These are phyloP conservation scores for Synchiropus splendidus DNA, from an alignment of 2,113 vertebrate genomes.

Conservation along the genomic window DNA sequence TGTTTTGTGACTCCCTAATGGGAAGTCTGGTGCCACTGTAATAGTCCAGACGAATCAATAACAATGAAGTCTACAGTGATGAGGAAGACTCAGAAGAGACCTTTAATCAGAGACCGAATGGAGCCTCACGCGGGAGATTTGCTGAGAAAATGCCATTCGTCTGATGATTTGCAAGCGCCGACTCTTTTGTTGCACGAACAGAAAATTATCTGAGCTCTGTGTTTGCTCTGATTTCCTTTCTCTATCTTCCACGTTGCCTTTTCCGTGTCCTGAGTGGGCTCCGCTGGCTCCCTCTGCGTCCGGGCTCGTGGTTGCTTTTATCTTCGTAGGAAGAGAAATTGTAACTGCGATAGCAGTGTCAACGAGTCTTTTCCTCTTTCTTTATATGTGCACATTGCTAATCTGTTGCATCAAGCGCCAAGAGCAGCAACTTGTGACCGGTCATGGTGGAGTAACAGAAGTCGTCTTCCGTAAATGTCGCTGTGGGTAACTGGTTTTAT, in stretches of 20 bases:
- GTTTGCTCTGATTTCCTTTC: conserved; percentile 17
- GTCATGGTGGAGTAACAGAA: conserved; percentile 20
- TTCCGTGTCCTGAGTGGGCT: conserved; percentile 9
- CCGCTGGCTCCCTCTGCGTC: conserved; percentile 13
- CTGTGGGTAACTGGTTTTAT: neutral
- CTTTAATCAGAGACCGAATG: conserved; percentile 21
- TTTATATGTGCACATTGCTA: conserved; percentile 10
- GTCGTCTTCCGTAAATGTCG: conserved; percentile 5
- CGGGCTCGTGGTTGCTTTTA: conserved; percentile 14
- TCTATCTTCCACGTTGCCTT: conserved; percentile 1
- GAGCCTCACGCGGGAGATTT: conserved; percentile 14
- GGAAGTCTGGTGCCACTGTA: conserved; percentile 12
- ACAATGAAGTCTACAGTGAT: conserved; percentile 14
- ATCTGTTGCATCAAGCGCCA: conserved; percentile 6
- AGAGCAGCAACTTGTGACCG: conserved; percentile 6
- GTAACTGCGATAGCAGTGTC: conserved; percentile 14
- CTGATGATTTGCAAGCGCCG: too few relatives aligned
- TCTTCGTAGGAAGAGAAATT: conserved; percentile 18
- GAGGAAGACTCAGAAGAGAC: conserved; percentile 17
- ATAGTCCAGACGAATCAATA: conserved; percentile 21
- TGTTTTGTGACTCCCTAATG: conserved; percentile 4
- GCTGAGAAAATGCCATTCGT: too few relatives aligned
- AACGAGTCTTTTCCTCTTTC: conserved; percentile 1
- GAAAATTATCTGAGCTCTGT: conserved; percentile 2
- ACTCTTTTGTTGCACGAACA: conserved; percentile 6